Evolutionary conservation across 2,888 invertebrate species (phyloP).

Genomic region (Leptogaster cylindrica): DNA sequence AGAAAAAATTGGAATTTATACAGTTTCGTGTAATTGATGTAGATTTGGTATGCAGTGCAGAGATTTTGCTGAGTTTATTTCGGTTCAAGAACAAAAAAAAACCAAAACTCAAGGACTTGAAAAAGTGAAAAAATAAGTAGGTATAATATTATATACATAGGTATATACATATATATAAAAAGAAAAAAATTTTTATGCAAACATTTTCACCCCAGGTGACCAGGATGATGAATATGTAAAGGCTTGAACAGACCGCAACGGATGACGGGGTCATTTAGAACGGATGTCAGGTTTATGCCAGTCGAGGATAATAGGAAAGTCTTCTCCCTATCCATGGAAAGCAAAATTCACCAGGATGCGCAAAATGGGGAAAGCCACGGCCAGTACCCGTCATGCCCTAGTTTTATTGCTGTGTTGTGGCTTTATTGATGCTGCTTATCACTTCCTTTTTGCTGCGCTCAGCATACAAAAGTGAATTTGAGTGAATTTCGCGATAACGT

Average conservation of each 20-base stretch:
- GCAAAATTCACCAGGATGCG: background rate
- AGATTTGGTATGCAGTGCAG: constrained; percentile 7
- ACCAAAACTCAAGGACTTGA: background rate
- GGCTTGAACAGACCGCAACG: background rate
- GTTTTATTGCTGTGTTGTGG: background rate
- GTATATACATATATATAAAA: no score
- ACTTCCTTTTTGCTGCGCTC: background rate
- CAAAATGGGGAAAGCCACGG: background rate
- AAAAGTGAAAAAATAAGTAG: no score
- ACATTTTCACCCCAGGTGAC: background rate
- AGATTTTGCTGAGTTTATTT: constrained; percentile 14
- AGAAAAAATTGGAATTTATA: background rate
- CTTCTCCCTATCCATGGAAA: background rate
- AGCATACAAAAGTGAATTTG: constrained; percentile 7
- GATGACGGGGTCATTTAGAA: constrained; percentile 2
- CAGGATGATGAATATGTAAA: constrained; percentile 15
- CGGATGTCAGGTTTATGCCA: background rate
- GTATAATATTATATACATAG: no score
- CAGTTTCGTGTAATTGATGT: constrained; percentile 9
- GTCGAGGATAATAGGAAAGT: background rate
- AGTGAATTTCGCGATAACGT: constrained; percentile 18
- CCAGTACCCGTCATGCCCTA: background rate
- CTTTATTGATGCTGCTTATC: constrained; percentile 21
- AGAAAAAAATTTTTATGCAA: constrained; percentile 17
- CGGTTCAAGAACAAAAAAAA: background rate